Base-by-base conservation (phyloP, 2,113 vertebrate genomes). In the Saguinus imperator region DNA sequence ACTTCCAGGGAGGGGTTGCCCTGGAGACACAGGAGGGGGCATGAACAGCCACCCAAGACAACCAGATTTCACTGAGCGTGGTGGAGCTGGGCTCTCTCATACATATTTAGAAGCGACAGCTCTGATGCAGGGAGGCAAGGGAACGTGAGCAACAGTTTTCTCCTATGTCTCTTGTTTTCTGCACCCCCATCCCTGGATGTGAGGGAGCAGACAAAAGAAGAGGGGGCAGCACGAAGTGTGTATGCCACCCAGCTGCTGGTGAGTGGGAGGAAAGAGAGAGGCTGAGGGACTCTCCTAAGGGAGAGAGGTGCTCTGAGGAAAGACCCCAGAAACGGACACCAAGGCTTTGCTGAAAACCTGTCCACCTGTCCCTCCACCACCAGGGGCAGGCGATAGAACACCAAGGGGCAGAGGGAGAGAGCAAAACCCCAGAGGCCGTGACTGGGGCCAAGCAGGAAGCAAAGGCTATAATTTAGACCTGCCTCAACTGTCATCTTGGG, bases 101-200 rank as follows among this genome's bases (percentile, higher is more conserved):
- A 95, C 82, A 77, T 95, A 95, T 94, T 97, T 94, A 92, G 97
- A 87, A 95, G 81, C 7, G 2, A 55, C 58, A 85, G 50, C 75
- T 94, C 87, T 91, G 73, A 94, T 73, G 94, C 77, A 87, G 89
- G 79, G 58, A 94, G 37, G 35, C 40, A 70, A 89, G 20, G 58
- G 48, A 90, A 90, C 43, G 58, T 95, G 87, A 96, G 87, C 21
- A 70, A n/a, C 87, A 85, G 89, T 93, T 98, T 97, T 80, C 75
- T 73, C 85, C 40, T 89, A 25, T 94, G 79, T 70, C 16, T 96
- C 89, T 45, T 43, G 55, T 18, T 73, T 70, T 50, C 72, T 27
- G 27, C 2, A 13, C 61, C 61, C 61, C 61, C 61, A 64, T 6
- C 12, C 18, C 86, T 93, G 81, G 32, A 96, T 94, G 32, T 66